phyloP scores from a whole-genome alignment of 2,888 invertebrate species.

The Anagyrus pseudococci region DNA sequence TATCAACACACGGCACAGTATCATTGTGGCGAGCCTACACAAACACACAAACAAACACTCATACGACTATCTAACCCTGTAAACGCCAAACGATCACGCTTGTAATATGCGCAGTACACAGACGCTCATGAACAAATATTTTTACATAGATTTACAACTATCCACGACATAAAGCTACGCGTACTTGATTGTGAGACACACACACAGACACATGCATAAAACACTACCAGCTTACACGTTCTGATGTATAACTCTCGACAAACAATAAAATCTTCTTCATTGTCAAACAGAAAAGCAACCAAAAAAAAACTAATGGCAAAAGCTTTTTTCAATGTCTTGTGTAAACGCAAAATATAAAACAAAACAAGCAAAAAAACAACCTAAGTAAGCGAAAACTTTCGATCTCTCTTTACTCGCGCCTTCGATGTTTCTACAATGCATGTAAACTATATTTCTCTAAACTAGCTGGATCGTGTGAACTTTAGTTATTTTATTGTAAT shows the following conservation, averaged over 20 bases:
- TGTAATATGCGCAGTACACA: no score
- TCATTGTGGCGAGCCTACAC: not conserved
- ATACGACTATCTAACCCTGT: no score
- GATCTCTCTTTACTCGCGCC: slow-evolving; percentile 46
- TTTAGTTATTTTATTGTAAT: slow-evolving; percentile 36
- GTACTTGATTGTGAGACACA: not conserved
- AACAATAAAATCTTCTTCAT: not conserved
- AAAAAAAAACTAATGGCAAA: slow-evolving; percentile 27
- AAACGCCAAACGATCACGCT: no score
- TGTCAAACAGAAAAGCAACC: slow-evolving; percentile 10
- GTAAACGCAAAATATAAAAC: slow-evolving; percentile 23
- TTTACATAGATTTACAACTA: no score
- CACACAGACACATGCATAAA: not conserved
- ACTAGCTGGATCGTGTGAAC: slow-evolving; percentile 34
- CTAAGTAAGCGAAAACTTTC: slow-evolving; percentile 33
- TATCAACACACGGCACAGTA: not conserved
- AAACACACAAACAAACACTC: slow-evolving; percentile 2
- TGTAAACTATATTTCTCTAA: slow-evolving; percentile 44
- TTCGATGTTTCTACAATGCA: slow-evolving; percentile 52
- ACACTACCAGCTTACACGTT: not conserved
- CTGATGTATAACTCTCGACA: not conserved
- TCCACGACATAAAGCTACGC: no score
- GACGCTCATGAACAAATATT: no score
- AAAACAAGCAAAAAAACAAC: slow-evolving; percentile 3
- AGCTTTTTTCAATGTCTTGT: slow-evolving; percentile 29